Evolutionary conservation across 1,140 invertebrate species (phyloP), one percentile per base, ranked within the genome.

Genomic region (Monochamus saltuarius): DNA sequence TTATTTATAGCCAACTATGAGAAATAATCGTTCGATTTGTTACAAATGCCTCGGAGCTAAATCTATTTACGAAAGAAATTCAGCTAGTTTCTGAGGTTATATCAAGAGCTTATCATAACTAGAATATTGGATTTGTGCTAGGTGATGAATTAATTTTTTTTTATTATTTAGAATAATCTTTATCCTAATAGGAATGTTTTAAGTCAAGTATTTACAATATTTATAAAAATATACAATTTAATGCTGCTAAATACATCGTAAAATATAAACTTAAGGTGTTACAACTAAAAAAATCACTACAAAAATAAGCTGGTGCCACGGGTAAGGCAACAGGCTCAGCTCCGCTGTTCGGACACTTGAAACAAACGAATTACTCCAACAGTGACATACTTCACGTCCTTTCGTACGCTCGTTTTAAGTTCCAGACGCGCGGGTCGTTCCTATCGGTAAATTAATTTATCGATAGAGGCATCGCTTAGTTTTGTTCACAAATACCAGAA

Each of bases 141-240:
- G 45, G 53, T 56, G 53, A 56, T 56, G 34, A 34, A 17, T 19
- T 22, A 19, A 17, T 29, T 7, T 36, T 54, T 19, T 49, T 16
- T 37, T n/a, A n/a, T n/a, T n/a, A n/a, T n/a, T n/a, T 29, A 59
- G n/a, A 51, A 58, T 49, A 52, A 39, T 53, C 51, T 53, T 43
- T 43, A 43, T 49, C 49, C 56, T 66, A 62, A 38, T 61, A 66
- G 67, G 67, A 69, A 69, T 69, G 67, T 69, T 64, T 35, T 36
- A 64, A 62, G 56, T 68, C 36, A 50, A 40, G 58, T 63, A 46
- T 68, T 67, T 67, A 64, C 65, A 69, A 62, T 67, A 58, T 67
- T 67, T 69, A 61, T 66, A 69, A 67, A 69, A 69, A 69, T 67
- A 69, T 69, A 68, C 67, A 66, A 62, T 66, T 63, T 29, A 29